Percentiles rank a stretch among this genome's conserved stretches.
phyloP scores from a whole-genome alignment of 2,888 invertebrate genomes.

The Villa cingulata region DNA sequence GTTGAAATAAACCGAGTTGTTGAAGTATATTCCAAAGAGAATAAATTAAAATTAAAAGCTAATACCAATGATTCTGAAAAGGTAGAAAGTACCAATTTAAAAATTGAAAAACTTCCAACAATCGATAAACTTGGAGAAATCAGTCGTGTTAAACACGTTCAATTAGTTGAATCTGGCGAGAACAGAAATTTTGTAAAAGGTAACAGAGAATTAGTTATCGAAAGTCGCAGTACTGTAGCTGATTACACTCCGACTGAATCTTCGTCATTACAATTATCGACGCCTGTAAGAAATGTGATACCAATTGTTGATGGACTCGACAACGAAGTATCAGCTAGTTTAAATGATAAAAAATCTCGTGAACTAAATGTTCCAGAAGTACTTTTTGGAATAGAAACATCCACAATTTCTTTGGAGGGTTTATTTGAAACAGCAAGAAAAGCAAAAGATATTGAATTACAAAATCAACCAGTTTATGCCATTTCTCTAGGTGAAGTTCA shows the following conservation, averaged over 20 bases:
- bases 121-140: slow-evolving; percentile 56
- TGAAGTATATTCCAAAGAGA: slow-evolving; percentile 52
- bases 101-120: slow-evolving; percentile 46
- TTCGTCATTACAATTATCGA: slow-evolving; percentile 12
- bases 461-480: slow-evolving; percentile 34
- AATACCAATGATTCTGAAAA: slow-evolving; percentile 39
- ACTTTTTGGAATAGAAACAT: slow-evolving; percentile 40
- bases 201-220: slow-evolving; percentile 29
- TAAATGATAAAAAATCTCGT: slow-evolving; percentile 4
- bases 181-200: too few relatives aligned
- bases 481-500: slow-evolving; percentile 30
- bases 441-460: slow-evolving; percentile 23
- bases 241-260: slow-evolving; percentile 33
- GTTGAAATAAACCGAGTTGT: slow-evolving; percentile 56
- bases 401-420: slow-evolving; percentile 53
- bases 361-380: slow-evolving; percentile 27
- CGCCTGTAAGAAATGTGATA: slow-evolving; percentile 13
- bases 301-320: slow-evolving; percentile 12
- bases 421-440: slow-evolving; percentile 44
- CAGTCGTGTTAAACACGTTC: slow-evolving; percentile 52
- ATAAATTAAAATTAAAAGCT: slow-evolving; percentile 44
- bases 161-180: slow-evolving; percentile 46
- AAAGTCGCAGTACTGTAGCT: slow-evolving; percentile 34
- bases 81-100: slow-evolving; percentile 40
- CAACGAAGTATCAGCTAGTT: background rate